Conservation (phyloP, 2,113 vertebrate species). For the Agapornis roseicollis region DNA sequence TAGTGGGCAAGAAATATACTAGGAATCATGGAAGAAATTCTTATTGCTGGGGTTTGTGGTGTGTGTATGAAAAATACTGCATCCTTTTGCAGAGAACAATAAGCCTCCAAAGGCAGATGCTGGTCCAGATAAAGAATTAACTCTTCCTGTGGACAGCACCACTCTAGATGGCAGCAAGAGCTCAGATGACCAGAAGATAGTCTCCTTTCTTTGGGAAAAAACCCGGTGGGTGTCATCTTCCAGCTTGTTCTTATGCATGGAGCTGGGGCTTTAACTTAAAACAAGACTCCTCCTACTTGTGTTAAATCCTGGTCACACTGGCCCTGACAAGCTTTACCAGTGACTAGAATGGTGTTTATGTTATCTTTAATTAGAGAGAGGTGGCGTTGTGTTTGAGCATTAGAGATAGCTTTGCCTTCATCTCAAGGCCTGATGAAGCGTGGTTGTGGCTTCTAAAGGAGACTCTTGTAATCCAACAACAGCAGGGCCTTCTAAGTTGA, state of each 20-base stretch:
- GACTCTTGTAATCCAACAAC: not conserved
- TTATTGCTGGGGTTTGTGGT: not conserved
- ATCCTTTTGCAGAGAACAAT: slow-evolving; percentile 88
- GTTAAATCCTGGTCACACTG: not conserved
- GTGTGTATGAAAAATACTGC: not conserved
- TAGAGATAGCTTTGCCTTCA: not conserved
- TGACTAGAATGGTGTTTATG: not conserved
- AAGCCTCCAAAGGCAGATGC: slow-evolving; percentile 92
- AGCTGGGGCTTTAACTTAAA: not conserved
- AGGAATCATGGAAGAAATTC: not conserved
- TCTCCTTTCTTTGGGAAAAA: slow-evolving; percentile 89
- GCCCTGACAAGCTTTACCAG: not conserved
- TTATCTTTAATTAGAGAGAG: not conserved
- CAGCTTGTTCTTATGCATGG: not conserved
- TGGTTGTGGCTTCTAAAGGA: not conserved
- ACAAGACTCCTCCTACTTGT: not conserved
- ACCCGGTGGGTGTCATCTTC: slow-evolving; percentile 77
- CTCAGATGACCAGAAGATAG: slow-evolving; percentile 93
- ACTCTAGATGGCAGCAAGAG: slow-evolving; percentile 94
- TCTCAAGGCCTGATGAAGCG: accelerated
- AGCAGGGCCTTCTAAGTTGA: not conserved
- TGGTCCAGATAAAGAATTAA: slow-evolving; percentile 96
- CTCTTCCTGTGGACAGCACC: slow-evolving; percentile 91
- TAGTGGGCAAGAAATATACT: not conserved
- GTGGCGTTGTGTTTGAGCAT: not conserved